Evolutionary conservation across 2,113 vertebrate species (phyloP).

Genomic region (Furnarius figulus): DNA sequence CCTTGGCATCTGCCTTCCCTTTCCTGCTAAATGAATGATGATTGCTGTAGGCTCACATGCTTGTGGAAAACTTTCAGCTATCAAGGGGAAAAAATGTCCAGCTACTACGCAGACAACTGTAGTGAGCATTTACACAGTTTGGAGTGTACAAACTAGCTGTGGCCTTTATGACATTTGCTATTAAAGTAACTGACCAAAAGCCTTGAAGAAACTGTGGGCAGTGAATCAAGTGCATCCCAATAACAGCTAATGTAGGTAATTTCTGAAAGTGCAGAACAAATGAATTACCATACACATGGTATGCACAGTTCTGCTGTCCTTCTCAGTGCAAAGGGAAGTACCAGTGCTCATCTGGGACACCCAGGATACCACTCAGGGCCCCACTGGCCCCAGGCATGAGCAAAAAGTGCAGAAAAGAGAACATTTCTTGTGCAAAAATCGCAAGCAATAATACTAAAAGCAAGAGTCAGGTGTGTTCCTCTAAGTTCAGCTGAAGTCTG

Average conservation of each 20-base stretch:
- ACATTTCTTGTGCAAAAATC: background rate
- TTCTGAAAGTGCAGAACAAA: background rate
- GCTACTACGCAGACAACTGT: background rate
- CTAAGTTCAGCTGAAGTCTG: background rate
- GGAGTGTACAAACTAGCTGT: background rate
- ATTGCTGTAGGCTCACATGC: background rate
- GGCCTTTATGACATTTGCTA: background rate
- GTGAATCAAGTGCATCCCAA: background rate
- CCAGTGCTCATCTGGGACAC: background rate
- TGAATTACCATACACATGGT: accelerated
- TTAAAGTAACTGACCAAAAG: background rate
- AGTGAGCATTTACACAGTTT: background rate
- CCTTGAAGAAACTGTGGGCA: background rate
- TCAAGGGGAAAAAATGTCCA: background rate
- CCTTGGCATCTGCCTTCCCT: background rate
- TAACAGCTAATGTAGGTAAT: background rate
- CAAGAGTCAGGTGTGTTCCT: background rate
- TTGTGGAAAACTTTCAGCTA: background rate
- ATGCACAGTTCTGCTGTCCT: background rate
- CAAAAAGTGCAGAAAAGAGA: background rate
- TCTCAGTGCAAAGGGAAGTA: background rate
- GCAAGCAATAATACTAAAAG: background rate
- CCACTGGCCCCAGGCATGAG: background rate
- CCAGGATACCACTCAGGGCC: accelerated
- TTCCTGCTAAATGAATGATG: background rate